Conservation (phyloP, 1,140 invertebrate species). For the Drosophila santomea region DNA sequence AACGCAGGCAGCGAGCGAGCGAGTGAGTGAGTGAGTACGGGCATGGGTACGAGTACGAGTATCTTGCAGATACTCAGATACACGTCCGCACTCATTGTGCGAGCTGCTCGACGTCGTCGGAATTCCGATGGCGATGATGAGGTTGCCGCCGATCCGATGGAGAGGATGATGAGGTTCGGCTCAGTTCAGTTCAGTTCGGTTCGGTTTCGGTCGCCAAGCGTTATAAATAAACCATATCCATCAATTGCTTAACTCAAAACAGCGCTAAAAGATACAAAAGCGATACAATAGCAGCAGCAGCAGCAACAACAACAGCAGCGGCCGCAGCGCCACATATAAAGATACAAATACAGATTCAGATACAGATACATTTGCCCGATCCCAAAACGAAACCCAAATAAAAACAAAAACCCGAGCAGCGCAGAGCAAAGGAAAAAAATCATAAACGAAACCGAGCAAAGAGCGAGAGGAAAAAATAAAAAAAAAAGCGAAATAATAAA, state of each 20-base stretch:
- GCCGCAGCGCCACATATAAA: slow-evolving; percentile 55
- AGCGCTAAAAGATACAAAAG: slow-evolving; percentile 81
- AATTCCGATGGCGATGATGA: slow-evolving; percentile 36
- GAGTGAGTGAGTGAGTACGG: slow-evolving; percentile 20
- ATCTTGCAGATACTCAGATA: slow-evolving; percentile 74
- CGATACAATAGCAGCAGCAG: slow-evolving; percentile 55
- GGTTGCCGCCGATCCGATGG: slow-evolving; percentile 19
- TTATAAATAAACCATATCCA: slow-evolving; percentile 84
- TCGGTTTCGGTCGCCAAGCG: slow-evolving; percentile 77
- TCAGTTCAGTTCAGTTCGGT: slow-evolving; percentile 34
- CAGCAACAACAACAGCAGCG: slow-evolving; percentile 25
- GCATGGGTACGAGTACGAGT: slow-evolving; percentile 25
- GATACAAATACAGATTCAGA: slow-evolving; percentile 51
- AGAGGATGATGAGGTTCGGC: slow-evolving; percentile 28
- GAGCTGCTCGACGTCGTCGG: slow-evolving; percentile 33
- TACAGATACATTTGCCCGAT: slow-evolving; percentile 61
- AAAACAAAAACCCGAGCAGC: slow-evolving; percentile 65
- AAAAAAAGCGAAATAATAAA: slow-evolving; percentile 39
- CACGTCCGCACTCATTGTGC: slow-evolving; percentile 51
- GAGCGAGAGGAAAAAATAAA: slow-evolving; percentile 28
- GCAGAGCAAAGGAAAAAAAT: slow-evolving; percentile 34
- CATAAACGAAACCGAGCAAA: slow-evolving; percentile 42
- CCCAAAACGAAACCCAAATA: slow-evolving; percentile 71
- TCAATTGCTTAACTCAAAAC: slow-evolving; percentile 83
- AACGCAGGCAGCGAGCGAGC: slow-evolving; percentile 35